Evolutionary conservation across 2,797 vertebrate genomes (phyloP).

Genomic region (Orientallactaga sibirica): DNA sequence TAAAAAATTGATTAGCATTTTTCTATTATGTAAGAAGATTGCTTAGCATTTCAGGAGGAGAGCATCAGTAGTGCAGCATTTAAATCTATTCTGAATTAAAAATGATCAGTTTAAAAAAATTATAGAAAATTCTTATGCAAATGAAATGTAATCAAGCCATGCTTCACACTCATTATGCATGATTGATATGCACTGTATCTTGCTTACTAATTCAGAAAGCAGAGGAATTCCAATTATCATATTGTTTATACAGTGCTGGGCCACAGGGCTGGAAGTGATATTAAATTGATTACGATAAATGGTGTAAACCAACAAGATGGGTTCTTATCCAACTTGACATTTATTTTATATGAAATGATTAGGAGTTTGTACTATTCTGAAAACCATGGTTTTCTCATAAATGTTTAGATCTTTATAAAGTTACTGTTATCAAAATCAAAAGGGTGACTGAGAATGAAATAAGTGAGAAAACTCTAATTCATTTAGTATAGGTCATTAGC

Average conservation of each 20-base stretch:
- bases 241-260: constrained; percentile 77
- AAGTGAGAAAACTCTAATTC: not conserved
- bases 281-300: constrained; percentile 82
- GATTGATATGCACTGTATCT: constrained; percentile 81
- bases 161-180: constrained; percentile 80
- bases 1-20: constrained; percentile 78
- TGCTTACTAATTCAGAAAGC: constrained; percentile 80
- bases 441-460: not conserved
- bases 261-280: constrained; percentile 77
- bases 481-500: not conserved
- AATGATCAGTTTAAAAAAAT: constrained; percentile 80
- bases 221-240: constrained; percentile 77
- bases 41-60: constrained; percentile 76
- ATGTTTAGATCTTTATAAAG: constrained; percentile 29
- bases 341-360: constrained; percentile 65
- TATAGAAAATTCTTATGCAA: constrained; percentile 84
- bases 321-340: constrained; percentile 69
- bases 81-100: constrained; percentile 82
- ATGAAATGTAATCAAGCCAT: constrained; percentile 83
- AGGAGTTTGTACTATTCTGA: constrained; percentile 47
- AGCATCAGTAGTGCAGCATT: constrained; percentile 72
- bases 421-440: constrained; percentile 30
- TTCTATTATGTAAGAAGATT: constrained; percentile 81
- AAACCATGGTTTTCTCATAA: constrained; percentile 45
- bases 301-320: constrained; percentile 73